Evolutionary conservation across 1,140 invertebrate genomes (phyloP).

Genomic region (Ylistrum balloti): DNA sequence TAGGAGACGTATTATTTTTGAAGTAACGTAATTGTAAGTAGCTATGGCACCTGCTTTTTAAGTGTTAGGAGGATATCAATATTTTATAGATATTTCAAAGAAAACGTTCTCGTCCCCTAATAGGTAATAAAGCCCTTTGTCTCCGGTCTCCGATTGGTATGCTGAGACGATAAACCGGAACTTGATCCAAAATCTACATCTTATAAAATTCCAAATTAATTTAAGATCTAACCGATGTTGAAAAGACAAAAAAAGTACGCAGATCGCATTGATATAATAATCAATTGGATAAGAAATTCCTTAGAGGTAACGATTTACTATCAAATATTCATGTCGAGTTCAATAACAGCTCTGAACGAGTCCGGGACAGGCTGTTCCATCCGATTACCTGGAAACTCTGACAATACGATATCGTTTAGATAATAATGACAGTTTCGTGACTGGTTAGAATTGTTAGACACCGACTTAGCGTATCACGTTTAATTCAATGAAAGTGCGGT

Average conservation of each 20-base stretch:
- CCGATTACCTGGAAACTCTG: constrained; percentile 15
- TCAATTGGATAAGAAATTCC: constrained; percentile 29
- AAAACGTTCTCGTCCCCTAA: constrained; percentile 1
- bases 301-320: neutral
- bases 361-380: neutral
- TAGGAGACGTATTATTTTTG: constrained; percentile 31
- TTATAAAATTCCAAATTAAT: constrained; percentile 40
- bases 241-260: constrained; percentile 26
- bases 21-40: constrained; percentile 9
- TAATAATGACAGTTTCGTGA: constrained; percentile 1
- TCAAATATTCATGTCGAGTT: constrained; percentile 15
- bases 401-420: constrained; percentile 34
- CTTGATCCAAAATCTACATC: constrained; percentile 38
- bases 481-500: constrained; percentile 19
- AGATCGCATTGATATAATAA: constrained; percentile 29
- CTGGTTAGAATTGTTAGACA: neutral
- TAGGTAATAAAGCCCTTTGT: constrained; percentile 15
- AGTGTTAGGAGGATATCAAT: neutral
- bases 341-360: neutral
- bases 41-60: constrained; percentile 37
- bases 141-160: neutral
- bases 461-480: constrained; percentile 4
- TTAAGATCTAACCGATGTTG: constrained; percentile 38
- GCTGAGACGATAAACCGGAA: constrained; percentile 32
- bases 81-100: constrained; percentile 40